A percentile compares a stretch with the other conserved stretches of the same genome.
These are phyloP conservation scores for Armadillidium nasatum DNA, from an alignment of 1,140 invertebrate species.

Conservation along the genomic window DNA sequence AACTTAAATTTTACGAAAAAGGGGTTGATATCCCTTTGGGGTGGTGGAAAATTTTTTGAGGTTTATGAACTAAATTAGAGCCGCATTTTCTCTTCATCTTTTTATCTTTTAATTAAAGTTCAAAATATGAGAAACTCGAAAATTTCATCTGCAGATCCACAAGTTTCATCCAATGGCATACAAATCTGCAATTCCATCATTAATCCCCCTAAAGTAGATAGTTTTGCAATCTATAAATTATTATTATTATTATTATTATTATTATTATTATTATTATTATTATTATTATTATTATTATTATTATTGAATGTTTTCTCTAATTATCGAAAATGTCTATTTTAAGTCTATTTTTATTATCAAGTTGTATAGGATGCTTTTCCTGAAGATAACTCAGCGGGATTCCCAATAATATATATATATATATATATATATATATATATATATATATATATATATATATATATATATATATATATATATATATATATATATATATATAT, in stretches of 20 bases:
- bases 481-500: background rate
- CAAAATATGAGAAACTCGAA: too few relatives aligned
- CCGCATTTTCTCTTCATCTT: too few relatives aligned
- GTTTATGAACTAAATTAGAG: too few relatives aligned
- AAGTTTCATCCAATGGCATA: too few relatives aligned
- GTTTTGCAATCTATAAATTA: too few relatives aligned
- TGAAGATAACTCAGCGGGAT: background rate
- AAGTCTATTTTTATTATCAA: background rate
- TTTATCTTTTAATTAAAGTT: too few relatives aligned
- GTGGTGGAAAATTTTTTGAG: too few relatives aligned
- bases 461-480: background rate
- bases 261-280: constrained; percentile 10
- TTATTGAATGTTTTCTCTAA: background rate
- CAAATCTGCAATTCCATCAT: too few relatives aligned
- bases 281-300: constrained; percentile 13
- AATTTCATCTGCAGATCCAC: too few relatives aligned
- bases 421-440: constrained; percentile 10
- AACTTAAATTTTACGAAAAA: too few relatives aligned
- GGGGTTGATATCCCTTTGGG: too few relatives aligned
- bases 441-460: constrained; percentile 5
- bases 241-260: background rate
- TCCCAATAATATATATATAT: background rate
- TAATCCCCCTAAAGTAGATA: too few relatives aligned
- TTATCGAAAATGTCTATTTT: background rate
- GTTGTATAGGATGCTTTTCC: background rate